phyloP scores from a whole-genome alignment of 2,113 vertebrate genomes.

The Ranitomeya variabilis region DNA sequence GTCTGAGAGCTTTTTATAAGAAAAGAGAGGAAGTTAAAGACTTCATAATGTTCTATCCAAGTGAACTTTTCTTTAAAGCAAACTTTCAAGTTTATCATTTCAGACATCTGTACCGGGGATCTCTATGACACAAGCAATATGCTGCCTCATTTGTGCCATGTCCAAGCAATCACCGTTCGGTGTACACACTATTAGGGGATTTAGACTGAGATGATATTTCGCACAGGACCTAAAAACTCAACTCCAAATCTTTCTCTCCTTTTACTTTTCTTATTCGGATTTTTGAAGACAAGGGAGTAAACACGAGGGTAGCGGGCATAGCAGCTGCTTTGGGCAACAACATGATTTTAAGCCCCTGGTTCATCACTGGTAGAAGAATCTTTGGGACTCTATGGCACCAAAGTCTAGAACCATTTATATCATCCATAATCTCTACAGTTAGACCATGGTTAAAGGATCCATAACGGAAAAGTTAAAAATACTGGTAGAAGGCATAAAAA shows the following conservation, averaged over 20 bases:
- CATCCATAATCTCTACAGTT: no score
- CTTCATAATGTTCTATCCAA: slow-evolving; percentile 64
- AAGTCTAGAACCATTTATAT: no score
- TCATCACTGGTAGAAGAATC: no score
- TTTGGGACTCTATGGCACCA: no score
- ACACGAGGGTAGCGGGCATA: not conserved
- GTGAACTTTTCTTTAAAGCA: slow-evolving; percentile 53
- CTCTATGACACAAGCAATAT: not conserved
- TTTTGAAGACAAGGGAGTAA: not conserved
- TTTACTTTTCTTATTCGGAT: not conserved
- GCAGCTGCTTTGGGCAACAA: not conserved
- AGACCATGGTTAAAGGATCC: no score
- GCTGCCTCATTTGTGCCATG: slow-evolving; percentile 18
- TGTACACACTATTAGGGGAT: slow-evolving; percentile 36
- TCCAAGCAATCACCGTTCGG: slow-evolving; percentile 30
- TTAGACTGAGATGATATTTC: slow-evolving; percentile 8
- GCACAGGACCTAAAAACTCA: not conserved
- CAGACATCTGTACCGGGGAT: slow-evolving; percentile 25
- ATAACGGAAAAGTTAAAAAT: no score
- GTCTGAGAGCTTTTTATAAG: slow-evolving; percentile 65
- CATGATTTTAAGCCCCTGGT: not conserved
- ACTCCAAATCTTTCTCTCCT: not conserved
- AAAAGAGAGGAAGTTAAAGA: slow-evolving; percentile 67
- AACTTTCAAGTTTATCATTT: slow-evolving; percentile 49
- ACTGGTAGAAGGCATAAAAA: no score